Conservation (phyloP, 2,113 vertebrate genomes). For the Canis aureus region DNA sequence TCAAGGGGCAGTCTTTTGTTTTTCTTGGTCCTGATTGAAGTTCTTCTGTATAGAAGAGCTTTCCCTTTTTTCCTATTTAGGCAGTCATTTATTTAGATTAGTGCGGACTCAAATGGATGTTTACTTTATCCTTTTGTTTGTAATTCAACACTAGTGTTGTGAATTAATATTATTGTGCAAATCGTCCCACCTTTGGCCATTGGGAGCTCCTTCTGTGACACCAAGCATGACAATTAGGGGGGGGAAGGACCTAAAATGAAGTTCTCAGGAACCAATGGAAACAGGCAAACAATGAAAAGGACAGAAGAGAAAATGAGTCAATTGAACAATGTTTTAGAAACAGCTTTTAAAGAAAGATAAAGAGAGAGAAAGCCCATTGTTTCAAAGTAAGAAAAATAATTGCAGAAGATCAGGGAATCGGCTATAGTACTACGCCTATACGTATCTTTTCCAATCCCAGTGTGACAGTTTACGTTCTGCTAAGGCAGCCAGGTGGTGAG, state of each 20-base stretch:
- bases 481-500: not conserved
- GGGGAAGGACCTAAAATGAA: not conserved
- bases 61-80: not conserved
- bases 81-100: constrained; percentile 49
- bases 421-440: not conserved
- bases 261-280: not conserved
- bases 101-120: not conserved
- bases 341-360: constrained; percentile 27
- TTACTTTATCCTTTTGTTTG: constrained; percentile 39
- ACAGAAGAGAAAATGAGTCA: not conserved
- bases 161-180: not conserved
- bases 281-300: not conserved
- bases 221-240: not conserved
- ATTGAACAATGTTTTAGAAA: not conserved
- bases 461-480: not conserved
- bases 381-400: not conserved
- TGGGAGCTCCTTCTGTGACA: not conserved
- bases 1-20: not conserved
- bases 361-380: not conserved
- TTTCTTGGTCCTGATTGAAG: constrained; percentile 21
- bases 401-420: not conserved
- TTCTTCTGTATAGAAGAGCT: not conserved
- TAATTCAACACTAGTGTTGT: not conserved
- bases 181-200: not conserved
- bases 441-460: not conserved